Percentiles rank a stretch among this genome's conserved stretches.
Evolutionary conservation across 1,140 invertebrate species (phyloP).

Genomic region (Drosophila takahashii): DNA sequence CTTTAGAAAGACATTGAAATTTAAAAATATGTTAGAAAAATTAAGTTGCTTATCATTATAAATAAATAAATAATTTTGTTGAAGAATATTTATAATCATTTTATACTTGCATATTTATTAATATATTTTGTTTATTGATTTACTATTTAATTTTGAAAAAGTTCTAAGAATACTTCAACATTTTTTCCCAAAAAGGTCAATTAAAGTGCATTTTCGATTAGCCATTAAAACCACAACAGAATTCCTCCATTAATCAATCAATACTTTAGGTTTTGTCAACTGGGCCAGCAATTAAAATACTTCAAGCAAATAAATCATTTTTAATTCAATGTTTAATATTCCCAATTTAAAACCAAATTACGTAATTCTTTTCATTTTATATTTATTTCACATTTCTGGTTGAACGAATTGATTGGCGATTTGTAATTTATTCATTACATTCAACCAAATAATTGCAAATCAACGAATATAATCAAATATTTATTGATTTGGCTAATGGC

Average conservation of each 20-base stretch:
- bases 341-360: conserved; percentile 6
- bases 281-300: neutral
- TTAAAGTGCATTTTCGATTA: neutral
- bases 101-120: too few relatives aligned
- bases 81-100: too few relatives aligned
- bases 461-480: conserved; percentile 81
- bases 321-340: conserved; percentile 12
- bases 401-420: conserved; percentile 26
- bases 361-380: conserved; percentile 1
- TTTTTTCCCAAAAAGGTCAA: neutral
- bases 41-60: too few relatives aligned
- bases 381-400: conserved; percentile 21
- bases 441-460: conserved; percentile 71
- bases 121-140: too few relatives aligned
- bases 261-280: neutral
- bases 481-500: conserved; percentile 75
- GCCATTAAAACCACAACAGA: neutral
- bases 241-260: neutral
- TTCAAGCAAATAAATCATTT: conserved; percentile 3
- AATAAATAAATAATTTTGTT: too few relatives aligned
- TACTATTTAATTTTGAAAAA: too few relatives aligned
- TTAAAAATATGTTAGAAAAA: too few relatives aligned
- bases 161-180: too few relatives aligned
- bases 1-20: too few relatives aligned
- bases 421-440: conserved; percentile 61